Conservation (phyloP, 1,140 invertebrate genomes). For the Caenorhabditis tropicalis region DNA sequence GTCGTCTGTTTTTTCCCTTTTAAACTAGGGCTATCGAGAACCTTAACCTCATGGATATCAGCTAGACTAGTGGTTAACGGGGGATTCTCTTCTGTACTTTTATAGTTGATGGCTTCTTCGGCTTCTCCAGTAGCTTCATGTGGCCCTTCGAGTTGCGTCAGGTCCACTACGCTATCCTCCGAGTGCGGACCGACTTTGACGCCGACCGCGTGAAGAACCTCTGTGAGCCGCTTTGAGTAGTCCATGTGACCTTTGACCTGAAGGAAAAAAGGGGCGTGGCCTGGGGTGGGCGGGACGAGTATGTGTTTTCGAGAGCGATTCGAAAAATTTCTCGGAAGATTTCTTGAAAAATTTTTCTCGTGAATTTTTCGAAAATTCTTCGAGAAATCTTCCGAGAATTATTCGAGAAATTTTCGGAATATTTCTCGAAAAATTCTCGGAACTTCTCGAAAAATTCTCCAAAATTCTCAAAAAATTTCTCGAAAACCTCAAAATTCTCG, state of each 20-base stretch:
- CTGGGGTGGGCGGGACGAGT: no score
- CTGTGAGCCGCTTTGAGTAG: slow-evolving; percentile 66
- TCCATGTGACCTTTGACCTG: slow-evolving; percentile 70
- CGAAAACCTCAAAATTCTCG: no score
- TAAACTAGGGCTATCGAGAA: neutral
- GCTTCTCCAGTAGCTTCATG: slow-evolving; percentile 7
- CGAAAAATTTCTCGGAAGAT: no score
- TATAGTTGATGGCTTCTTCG: neutral
- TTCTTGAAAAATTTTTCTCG: no score
- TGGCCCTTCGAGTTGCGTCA: slow-evolving; percentile 6
- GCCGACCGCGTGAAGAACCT: slow-evolving; percentile 68
- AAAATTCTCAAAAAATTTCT: no score
- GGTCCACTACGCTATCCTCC: slow-evolving; percentile 3
- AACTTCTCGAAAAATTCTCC: no score
- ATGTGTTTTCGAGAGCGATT: no score
- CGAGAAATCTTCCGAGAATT: no score
- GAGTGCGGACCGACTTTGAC: slow-evolving; percentile 60
- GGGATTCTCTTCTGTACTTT: neutral
- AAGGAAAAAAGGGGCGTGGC: neutral
- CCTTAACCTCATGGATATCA: neutral
- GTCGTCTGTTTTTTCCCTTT: neutral
- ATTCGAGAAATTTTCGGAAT: no score
- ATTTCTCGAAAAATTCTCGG: no score
- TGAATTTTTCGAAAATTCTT: no score
- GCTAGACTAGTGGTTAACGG: neutral